Evolutionary conservation across 2,888 invertebrate species (phyloP).

Genomic region (Lacanobia oleracea): DNA sequence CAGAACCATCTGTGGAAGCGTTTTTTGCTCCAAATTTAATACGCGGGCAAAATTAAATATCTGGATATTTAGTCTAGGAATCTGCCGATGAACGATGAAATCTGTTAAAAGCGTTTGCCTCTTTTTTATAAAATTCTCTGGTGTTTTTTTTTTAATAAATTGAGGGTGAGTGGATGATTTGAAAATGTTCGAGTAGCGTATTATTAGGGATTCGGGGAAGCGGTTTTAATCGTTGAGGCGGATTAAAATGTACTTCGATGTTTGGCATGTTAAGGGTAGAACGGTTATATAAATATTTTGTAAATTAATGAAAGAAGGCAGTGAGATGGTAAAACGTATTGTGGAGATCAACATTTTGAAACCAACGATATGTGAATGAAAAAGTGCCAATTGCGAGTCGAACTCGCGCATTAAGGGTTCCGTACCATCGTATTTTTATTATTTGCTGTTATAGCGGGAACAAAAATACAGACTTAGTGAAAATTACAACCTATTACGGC

Average conservation of each 20-base stretch:
- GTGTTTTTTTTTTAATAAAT: conserved; percentile 29
- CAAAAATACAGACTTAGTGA: too few species aligned
- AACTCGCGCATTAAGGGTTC: too few species aligned
- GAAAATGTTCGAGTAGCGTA: conserved; percentile 16
- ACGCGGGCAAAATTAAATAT: conserved; percentile 59
- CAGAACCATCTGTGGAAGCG: conserved; percentile 64
- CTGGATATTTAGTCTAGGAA: conserved; percentile 58
- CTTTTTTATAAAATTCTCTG: conserved; percentile 10
- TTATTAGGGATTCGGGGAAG: background rate
- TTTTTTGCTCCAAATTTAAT: conserved; percentile 61
- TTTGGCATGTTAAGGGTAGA: background rate
- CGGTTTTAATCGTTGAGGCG: background rate
- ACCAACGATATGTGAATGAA: too few species aligned
- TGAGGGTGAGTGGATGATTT: conserved; percentile 38
- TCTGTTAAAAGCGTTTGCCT: conserved; percentile 25
- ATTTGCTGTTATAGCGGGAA: too few species aligned
- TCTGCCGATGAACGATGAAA: conserved; percentile 52
- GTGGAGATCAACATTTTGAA: too few species aligned
- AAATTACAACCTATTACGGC: too few species aligned
- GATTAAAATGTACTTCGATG: conserved; percentile 11
- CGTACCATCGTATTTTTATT: too few species aligned
- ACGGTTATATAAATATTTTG: conserved; percentile 4
- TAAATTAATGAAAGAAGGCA: background rate
- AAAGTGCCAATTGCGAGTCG: too few species aligned
- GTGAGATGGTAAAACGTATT: background rate